phyloP scores from a whole-genome alignment of 2,797 vertebrate genomes.

The Limnodromus scolopaceus region DNA sequence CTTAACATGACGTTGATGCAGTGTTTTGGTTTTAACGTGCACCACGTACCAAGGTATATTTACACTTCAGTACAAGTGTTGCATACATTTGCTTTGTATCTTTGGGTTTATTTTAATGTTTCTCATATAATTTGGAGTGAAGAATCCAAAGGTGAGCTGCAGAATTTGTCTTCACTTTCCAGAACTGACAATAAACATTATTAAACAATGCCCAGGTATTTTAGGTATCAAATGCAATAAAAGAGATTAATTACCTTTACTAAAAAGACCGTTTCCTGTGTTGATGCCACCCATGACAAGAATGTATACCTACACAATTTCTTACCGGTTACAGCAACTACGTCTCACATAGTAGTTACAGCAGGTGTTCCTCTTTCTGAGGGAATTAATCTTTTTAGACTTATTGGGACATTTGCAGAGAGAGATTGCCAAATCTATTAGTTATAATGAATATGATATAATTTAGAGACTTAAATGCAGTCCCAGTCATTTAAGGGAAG shows the following conservation, averaged over 20 bases:
- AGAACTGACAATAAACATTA: neutral
- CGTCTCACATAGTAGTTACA: neutral
- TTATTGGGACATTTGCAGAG: neutral
- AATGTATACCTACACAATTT: neutral
- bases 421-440: neutral
- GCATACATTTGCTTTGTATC: neutral
- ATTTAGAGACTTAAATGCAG: neutral
- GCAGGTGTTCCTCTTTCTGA: neutral
- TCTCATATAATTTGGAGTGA: neutral
- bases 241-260: neutral
- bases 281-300: neutral
- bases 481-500: neutral
- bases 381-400: neutral
- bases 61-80: neutral
- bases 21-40: neutral
- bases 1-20: neutral
- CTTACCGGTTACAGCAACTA: neutral
- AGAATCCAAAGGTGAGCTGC: neutral
- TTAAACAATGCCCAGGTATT: neutral
- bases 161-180: neutral
- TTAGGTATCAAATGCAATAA: neutral
- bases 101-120: neutral
- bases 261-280: neutral
- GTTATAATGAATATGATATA: neutral
- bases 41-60: neutral